Evolutionary conservation across 2,113 vertebrate genomes (phyloP), one percentile per base, ranked within the genome.

Genomic region (Vireo altiloquus): DNA sequence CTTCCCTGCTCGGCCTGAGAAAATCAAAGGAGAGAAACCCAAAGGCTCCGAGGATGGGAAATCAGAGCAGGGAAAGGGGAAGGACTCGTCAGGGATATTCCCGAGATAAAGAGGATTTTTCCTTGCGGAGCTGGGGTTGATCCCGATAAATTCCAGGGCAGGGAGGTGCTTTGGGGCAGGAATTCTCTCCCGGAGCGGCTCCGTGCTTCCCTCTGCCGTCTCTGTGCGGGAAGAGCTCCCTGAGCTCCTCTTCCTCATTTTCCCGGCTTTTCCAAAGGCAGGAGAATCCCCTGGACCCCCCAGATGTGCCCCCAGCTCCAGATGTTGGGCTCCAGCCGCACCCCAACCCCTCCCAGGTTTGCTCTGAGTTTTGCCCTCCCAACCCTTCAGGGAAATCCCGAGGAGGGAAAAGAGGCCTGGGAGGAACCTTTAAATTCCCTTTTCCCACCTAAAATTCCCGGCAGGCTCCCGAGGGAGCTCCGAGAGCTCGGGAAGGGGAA

Each of bases 131-230:
- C 0, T 4, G 9, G 4, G 10, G 2, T 63, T 16, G 5, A 4
- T 39, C 13, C 14, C 33, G 7, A 2, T 7, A 11, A 33, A 21
- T 4, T 1, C 0, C 8, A 4, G 40, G n/a, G n/a, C n/a, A n/a
- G n/a, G n/a, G n/a, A n/a, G n/a, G n/a, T n/a, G n/a, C n/a, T n/a
- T n/a, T n/a, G n/a, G n/a, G n/a, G n/a, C n/a, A n/a, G n/a, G n/a
- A n/a, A n/a, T n/a, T n/a, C n/a, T n/a, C n/a, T 39, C 52, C 60
- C 40, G 5, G 24, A 54, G 75, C 82, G 4, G 90, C 93, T 95
- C 93, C 92, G 80, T 87, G 94, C 90, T n/a, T 46, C 95, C 96
- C 95, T 84, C 95, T 91, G 82, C 94, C 89, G 96, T 37, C 89
- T 1, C 71, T 6, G 8, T 0, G 61, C 76, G 52, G 92, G 93